These are phyloP conservation scores for Synergus laeviventris DNA, from an alignment of 2,888 invertebrate species.

Conservation along the genomic window DNA sequence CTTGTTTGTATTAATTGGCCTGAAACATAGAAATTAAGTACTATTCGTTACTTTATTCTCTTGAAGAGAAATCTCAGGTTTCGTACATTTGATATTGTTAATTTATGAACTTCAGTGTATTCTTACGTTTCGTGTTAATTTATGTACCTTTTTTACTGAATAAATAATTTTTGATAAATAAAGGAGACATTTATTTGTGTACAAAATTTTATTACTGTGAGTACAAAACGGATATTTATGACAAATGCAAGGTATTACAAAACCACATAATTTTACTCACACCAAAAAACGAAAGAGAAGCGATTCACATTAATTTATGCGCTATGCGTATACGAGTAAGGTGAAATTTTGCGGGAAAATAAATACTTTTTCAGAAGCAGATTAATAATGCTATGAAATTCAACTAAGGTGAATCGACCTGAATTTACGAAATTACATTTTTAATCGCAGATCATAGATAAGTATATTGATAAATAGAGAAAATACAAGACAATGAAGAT, in stretches of 20 bases:
- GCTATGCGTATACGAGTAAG: not conserved
- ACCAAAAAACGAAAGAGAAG: conserved; percentile 19
- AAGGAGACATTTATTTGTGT: not conserved
- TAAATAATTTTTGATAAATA: not conserved
- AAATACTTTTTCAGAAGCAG: conserved; percentile 15
- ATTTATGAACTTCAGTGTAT: not conserved
- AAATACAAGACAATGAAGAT: conserved; percentile 2
- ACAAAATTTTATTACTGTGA: conserved; percentile 33
- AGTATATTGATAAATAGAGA: conserved; percentile 16
- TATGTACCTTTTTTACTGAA: not conserved
- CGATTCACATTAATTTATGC: conserved; percentile 5
- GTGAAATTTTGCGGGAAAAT: not conserved
- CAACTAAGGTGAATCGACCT: not conserved
- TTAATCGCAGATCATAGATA: not conserved
- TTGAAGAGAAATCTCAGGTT: not conserved
- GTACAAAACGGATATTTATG: conserved; percentile 21
- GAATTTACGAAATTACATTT: not conserved
- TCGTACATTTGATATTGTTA: not conserved
- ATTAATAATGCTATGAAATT: not conserved
- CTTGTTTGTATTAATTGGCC: not conserved
- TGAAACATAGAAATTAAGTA: not conserved
- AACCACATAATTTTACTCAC: conserved; percentile 25
- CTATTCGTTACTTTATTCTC: not conserved
- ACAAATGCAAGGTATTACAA: conserved; percentile 24
- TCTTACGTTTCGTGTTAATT: not conserved